phyloP scores from a whole-genome alignment of 2,888 invertebrate species.

The Drosophila antonietae region DNA sequence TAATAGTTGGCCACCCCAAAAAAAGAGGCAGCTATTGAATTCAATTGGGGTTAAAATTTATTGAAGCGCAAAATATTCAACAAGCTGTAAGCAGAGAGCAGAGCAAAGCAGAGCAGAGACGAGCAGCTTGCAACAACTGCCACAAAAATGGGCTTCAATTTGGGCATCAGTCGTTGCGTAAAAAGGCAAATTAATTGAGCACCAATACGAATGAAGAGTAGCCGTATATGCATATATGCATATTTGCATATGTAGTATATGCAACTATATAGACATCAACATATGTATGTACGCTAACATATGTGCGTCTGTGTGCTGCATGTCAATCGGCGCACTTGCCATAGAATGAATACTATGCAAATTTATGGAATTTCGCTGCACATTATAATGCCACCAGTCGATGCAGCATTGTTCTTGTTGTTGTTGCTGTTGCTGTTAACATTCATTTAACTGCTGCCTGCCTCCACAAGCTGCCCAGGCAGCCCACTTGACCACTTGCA shows the following conservation, averaged over 20 bases:
- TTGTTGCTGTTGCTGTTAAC: constrained; percentile 53
- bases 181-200: constrained; percentile 67
- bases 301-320: constrained; percentile 25
- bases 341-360: constrained; percentile 57
- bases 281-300: constrained; percentile 6
- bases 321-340: constrained; percentile 62
- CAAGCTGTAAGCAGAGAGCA: constrained; percentile 27
- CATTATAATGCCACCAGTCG: constrained; percentile 30
- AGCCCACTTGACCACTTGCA: constrained; percentile 65
- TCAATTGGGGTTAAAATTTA: constrained; percentile 70
- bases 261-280: background rate
- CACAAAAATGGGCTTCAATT: constrained; percentile 24
- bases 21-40: constrained; percentile 19
- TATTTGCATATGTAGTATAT: background rate
- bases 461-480: constrained; percentile 40
- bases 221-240: constrained; percentile 1
- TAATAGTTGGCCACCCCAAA: constrained; percentile 38
- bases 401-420: constrained; percentile 40
- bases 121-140: constrained; percentile 7
- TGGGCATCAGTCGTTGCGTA: constrained; percentile 52
- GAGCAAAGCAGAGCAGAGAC: constrained; percentile 10
- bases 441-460: constrained; percentile 58
- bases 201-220: constrained; percentile 32
- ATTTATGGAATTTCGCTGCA: constrained; percentile 50
- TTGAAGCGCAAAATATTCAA: constrained; percentile 60